These are phyloP conservation scores for Pseudoips prasinana DNA, from an alignment of 2,888 invertebrate genomes.

Conservation along the genomic window DNA sequence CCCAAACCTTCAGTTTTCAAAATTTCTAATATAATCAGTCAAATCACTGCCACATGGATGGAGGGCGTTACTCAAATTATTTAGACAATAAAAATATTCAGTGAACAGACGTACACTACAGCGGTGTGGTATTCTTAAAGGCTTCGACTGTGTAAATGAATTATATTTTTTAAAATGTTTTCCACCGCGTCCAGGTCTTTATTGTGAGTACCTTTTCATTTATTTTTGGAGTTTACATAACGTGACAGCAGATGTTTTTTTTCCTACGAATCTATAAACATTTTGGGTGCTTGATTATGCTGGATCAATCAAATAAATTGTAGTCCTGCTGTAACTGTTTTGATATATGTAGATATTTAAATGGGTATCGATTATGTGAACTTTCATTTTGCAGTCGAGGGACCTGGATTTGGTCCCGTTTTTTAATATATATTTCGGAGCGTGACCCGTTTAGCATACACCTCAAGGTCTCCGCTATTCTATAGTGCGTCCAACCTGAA, in stretches of 20 bases:
- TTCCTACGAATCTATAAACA: constrained; percentile 54
- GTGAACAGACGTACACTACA: constrained; percentile 38
- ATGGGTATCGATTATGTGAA: no score
- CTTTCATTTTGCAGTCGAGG: no score
- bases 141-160: constrained; percentile 53
- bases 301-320: no score
- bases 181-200: constrained; percentile 70
- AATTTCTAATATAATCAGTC: constrained; percentile 38
- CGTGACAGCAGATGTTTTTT: constrained; percentile 67
- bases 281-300: constrained; percentile 32
- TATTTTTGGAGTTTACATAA: constrained; percentile 79
- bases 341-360: no score
- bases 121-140: constrained; percentile 35
- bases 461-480: no score
- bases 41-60: constrained; percentile 55
- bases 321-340: no score
- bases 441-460: no score
- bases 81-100: constrained; percentile 37
- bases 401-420: no score
- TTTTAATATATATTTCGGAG: no score
- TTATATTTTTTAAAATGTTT: constrained; percentile 71
- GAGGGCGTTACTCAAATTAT: constrained; percentile 62
- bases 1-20: no score
- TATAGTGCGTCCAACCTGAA: no score
- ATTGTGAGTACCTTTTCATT: constrained; percentile 69